These are phyloP conservation scores for Stratiomys singularior DNA, from an alignment of 2,888 invertebrate species.

Conservation along the genomic window DNA sequence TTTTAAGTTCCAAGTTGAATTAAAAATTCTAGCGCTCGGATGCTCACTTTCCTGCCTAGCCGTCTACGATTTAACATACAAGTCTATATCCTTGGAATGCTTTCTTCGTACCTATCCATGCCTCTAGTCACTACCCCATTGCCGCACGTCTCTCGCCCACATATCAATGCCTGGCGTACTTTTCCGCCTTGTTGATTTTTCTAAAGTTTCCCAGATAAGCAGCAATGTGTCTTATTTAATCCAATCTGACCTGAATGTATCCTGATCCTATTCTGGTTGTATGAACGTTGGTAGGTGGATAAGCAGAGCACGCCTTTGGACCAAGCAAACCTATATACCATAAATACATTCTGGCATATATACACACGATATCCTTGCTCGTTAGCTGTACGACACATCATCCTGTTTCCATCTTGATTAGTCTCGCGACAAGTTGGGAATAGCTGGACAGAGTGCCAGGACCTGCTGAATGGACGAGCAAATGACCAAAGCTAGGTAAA, in stretches of 20 bases:
- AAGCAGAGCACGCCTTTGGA: no score
- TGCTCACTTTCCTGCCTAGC: not conserved
- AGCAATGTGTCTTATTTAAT: conserved; percentile 12
- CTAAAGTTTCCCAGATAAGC: conserved; percentile 27
- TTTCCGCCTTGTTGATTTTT: conserved; percentile 33
- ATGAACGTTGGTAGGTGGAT: no score
- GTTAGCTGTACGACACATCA: not conserved
- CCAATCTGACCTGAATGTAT: not conserved
- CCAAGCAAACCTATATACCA: no score
- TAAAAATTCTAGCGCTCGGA: conserved; percentile 3
- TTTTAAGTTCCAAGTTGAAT: not conserved
- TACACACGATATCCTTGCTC: not conserved
- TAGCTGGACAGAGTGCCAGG: no score
- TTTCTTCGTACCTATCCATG: not conserved
- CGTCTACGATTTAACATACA: not conserved
- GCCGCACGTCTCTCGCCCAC: no score
- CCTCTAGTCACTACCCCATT: not conserved
- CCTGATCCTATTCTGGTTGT: not conserved
- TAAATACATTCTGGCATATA: not conserved
- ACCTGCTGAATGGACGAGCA: not conserved
- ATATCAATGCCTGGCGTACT: not conserved
- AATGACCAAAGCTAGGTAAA: not conserved
- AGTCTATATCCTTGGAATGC: not conserved
- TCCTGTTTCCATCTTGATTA: conserved; percentile 1
- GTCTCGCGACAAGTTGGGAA: no score